Conservation (phyloP, 2,797 vertebrate species). For the Acipenser ruthenus region DNA sequence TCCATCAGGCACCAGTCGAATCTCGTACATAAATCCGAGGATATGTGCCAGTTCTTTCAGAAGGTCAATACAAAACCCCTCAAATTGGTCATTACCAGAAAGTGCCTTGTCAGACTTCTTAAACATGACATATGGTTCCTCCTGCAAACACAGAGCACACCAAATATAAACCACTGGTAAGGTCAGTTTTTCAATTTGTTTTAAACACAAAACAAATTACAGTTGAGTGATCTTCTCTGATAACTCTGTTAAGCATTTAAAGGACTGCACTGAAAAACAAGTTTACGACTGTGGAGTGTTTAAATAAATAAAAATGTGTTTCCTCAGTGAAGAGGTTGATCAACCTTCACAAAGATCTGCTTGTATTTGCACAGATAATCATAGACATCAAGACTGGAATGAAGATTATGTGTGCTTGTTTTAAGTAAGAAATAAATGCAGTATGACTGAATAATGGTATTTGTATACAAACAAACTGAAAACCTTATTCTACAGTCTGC, state of each 20-base stretch:
- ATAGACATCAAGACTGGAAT: background rate
- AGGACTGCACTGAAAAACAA: conserved; percentile 16
- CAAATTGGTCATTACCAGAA: conserved; percentile 89
- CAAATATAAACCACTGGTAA: conserved; percentile 45
- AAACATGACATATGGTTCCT: conserved; percentile 98
- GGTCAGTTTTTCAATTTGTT: conserved; percentile 55
- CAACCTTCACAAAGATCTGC: background rate
- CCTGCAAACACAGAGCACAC: conserved; percentile 61
- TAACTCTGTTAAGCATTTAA: conserved; percentile 48
- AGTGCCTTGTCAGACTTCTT: conserved; percentile 91
- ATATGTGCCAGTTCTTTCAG: conserved; percentile 86
- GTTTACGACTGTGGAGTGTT: background rate
- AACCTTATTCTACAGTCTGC: no score
- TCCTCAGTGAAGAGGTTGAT: background rate
- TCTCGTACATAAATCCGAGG: conserved; percentile 91
- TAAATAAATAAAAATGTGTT: conserved; percentile 9
- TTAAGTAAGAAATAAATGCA: background rate
- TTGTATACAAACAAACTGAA: no score
- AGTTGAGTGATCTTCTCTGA: conserved; percentile 48
- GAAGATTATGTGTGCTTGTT: conserved; percentile 20
- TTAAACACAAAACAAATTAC: conserved; percentile 48
- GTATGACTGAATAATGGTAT: no score
- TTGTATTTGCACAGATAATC: background rate
- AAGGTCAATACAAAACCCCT: conserved; percentile 95
- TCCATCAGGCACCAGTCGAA: conserved; percentile 87